Base-by-base conservation (phyloP, 2,113 vertebrate species). In the Cervus canadensis region DNA sequence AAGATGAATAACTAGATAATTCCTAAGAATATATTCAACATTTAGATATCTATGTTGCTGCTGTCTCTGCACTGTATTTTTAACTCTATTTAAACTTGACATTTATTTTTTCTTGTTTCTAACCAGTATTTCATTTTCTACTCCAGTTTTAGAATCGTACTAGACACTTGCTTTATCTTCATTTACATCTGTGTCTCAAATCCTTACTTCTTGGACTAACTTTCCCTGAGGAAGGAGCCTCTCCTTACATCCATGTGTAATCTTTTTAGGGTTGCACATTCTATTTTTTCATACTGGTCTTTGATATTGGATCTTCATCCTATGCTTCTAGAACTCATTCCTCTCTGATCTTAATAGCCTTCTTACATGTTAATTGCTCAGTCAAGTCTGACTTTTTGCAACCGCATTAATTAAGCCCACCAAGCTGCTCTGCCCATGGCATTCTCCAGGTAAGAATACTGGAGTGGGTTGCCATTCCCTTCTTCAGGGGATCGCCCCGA, bases 191-290 rank as follows among this genome's bases (percentile, higher is more conserved):
- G 8, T 33, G 16, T 56, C n/a, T 64, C 64, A 78, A 48, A 45
- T 33, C 19, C 13, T 43, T 64, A 79, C 21, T 91, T 67, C 54
- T 74, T 60, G 30, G 23, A 6, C 17, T 19, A 43, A 50, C 7
- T 28, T 60, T 21, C 15, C 10, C 40, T 87, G n/a, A 87, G 21
- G 57, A 71, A 45, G 15, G 45, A 56, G 4, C n/a, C 7, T n/a
- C 28, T 83, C 7, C 30, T 82, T 10, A 19, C 8, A 30, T 30
- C 2, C 2, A 50, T 6, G 21, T 10, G 1, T 26, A 16, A 1
- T 64, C 62, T 26, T 64, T 23, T 7, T 43, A 7, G 11, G 17
- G 33, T 7, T 76, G 23, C 6, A 60, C 26, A 6, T 54, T 7
- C 15, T 30, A 3, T n/a, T 48, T 40, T 52, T 19, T 12, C 15